A percentile compares a stretch with the other conserved stretches of the same genome.
phyloP scores from a whole-genome alignment of 2,888 invertebrate species.

The Synanthedon formicaeformis region DNA sequence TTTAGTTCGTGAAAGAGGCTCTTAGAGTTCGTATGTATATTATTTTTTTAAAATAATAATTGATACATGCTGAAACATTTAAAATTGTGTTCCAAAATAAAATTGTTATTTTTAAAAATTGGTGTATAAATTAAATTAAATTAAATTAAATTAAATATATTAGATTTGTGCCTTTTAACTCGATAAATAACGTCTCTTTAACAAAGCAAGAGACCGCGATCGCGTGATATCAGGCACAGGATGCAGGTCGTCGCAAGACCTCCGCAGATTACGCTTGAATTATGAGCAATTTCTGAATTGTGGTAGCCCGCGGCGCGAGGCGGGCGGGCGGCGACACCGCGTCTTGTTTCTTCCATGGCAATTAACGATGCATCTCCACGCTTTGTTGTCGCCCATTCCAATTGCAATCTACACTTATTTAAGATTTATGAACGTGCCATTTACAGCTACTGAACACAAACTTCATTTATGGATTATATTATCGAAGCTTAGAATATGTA shows the following conservation, averaged over 20 bases:
- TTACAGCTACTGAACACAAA: not conserved
- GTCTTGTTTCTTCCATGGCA: conserved; percentile 13
- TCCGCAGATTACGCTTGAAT: conserved; percentile 49
- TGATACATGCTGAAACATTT: too few relatives aligned
- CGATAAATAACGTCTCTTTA: conserved; percentile 5
- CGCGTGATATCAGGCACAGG: conserved; percentile 43
- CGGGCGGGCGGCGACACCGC: conserved; percentile 1
- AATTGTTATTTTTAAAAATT: too few relatives aligned
- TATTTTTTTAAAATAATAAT: too few relatives aligned
- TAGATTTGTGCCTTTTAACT: too few relatives aligned
- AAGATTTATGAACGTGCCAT: not conserved
- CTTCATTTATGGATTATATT: too few relatives aligned
- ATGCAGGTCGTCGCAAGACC: conserved; percentile 39
- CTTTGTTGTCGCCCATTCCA: conserved; percentile 7
- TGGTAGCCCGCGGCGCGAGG: conserved; percentile 32
- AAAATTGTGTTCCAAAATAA: too few relatives aligned
- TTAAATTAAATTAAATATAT: too few relatives aligned
- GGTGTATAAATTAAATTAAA: too few relatives aligned
- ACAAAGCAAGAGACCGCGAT: conserved; percentile 28
- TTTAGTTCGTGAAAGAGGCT: too few relatives aligned
- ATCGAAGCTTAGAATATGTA: too few relatives aligned
- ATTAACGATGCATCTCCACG: conserved; percentile 9
- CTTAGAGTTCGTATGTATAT: too few relatives aligned
- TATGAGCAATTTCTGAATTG: conserved; percentile 47
- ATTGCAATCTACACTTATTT: not conserved